A percentile compares a stretch with the other conserved stretches of the same genome.
phyloP scores from a whole-genome alignment of 2,113 vertebrate genomes.

The Periophthalmodon schlosseri region DNA sequence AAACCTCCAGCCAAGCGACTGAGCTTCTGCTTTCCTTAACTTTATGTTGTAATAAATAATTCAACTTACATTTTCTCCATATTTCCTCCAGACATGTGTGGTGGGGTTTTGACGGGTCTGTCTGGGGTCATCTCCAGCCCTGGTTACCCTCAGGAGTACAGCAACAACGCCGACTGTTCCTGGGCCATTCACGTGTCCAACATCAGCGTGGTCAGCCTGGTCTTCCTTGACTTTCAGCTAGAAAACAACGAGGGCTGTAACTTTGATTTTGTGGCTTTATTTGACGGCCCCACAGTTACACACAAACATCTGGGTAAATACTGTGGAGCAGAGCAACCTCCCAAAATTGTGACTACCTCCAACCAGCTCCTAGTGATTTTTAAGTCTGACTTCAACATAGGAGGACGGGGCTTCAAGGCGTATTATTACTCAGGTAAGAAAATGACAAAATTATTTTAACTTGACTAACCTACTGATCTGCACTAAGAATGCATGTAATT shows the following conservation, averaged over 20 bases:
- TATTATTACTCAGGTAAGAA: slow-evolving; percentile 89
- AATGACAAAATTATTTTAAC: neutral
- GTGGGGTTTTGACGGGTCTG: slow-evolving; percentile 88
- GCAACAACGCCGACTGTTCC: slow-evolving; percentile 88
- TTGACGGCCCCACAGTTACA: slow-evolving; percentile 80
- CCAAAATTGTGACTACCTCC: slow-evolving; percentile 79
- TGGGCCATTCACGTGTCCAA: slow-evolving; percentile 86
- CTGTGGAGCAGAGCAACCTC: slow-evolving; percentile 83
- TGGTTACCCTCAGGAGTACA: slow-evolving; percentile 90
- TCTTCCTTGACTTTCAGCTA: slow-evolving; percentile 92
- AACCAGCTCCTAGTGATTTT: slow-evolving; percentile 88
- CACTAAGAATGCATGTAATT: no score
- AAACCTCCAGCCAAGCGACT: no score
- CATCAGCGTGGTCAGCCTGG: slow-evolving; percentile 79
- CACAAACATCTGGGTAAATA: slow-evolving; percentile 80
- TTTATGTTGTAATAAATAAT: no score
- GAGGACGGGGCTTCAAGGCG: slow-evolving; percentile 92
- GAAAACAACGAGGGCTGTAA: slow-evolving; percentile 88
- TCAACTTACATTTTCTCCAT: neutral
- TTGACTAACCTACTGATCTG: no score
- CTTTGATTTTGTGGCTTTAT: slow-evolving; percentile 91
- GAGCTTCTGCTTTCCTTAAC: no score
- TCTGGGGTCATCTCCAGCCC: slow-evolving; percentile 94
- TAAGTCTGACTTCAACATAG: slow-evolving; percentile 97
- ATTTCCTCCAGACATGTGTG: slow-evolving; percentile 83